Evolutionary conservation across 2,888 invertebrate species (phyloP).

Genomic region (Theodoxus fluviatilis): DNA sequence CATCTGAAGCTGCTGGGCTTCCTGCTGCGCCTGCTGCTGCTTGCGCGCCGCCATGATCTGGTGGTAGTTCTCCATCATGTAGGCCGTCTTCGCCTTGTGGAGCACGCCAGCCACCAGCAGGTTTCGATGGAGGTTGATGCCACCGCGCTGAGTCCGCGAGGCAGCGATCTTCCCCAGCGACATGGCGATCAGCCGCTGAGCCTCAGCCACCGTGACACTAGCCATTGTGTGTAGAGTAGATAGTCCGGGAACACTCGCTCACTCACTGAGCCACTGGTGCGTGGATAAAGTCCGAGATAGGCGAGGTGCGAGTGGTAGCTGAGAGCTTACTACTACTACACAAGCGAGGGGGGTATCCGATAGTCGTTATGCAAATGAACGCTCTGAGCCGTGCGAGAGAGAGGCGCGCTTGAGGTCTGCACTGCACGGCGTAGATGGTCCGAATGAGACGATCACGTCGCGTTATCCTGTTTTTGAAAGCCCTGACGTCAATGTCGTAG

Average conservation of each 20-base stretch:
- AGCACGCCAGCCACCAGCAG: constrained; percentile 74
- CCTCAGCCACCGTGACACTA: constrained; percentile 64
- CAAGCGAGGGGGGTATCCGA: not conserved
- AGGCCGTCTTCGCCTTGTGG: constrained; percentile 74
- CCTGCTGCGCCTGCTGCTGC: constrained; percentile 26
- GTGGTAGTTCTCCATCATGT: constrained; percentile 72
- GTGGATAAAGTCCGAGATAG: not conserved
- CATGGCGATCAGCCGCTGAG: constrained; percentile 74
- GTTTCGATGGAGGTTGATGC: constrained; percentile 74
- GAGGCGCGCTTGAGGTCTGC: constrained; percentile 29
- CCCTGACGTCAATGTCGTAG: constrained; percentile 55
- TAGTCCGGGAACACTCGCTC: not conserved
- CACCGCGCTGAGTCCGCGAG: constrained; percentile 72
- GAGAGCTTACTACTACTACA: too few species aligned
- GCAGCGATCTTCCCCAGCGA: constrained; percentile 75
- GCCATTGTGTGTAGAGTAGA: not conserved
- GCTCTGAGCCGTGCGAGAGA: too few species aligned
- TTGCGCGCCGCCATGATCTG: constrained; percentile 28
- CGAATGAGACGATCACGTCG: constrained; percentile 37
- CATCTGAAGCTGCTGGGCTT: constrained; percentile 15
- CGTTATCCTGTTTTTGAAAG: constrained; percentile 47
- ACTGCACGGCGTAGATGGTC: constrained; percentile 36
- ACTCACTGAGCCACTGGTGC: not conserved
- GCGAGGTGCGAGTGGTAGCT: too few species aligned
- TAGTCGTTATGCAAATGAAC: too few species aligned